Conservation (phyloP, 2,888 invertebrate species). For the Poecilobothrus nobilitatus region DNA sequence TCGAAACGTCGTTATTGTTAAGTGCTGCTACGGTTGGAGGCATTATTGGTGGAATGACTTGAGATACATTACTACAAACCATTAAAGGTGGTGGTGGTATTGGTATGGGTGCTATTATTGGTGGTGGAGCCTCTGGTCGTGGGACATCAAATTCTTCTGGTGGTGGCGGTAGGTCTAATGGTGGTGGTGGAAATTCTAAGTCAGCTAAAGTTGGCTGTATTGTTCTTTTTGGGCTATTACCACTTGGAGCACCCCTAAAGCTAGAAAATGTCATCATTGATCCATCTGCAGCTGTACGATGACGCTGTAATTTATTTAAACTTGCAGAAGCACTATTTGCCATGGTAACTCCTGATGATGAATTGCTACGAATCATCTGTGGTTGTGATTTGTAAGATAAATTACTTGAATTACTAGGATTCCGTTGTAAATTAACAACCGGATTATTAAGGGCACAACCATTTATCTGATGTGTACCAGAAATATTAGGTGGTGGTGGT, state of each 20-base stretch:
- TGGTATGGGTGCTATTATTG: constrained; percentile 22
- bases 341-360: constrained; percentile 71
- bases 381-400: constrained; percentile 52
- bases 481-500: constrained; percentile 23
- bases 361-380: constrained; percentile 85
- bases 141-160: constrained; percentile 53
- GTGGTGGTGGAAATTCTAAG: constrained; percentile 81
- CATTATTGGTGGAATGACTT: constrained; percentile 28
- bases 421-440: constrained; percentile 13
- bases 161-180: constrained; percentile 69
- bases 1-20: constrained; percentile 49
- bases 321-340: constrained; percentile 55
- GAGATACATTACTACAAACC: neutral
- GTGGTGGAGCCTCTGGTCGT: constrained; percentile 28
- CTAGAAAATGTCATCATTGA: constrained; percentile 45
- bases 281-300: constrained; percentile 48
- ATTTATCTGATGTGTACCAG: constrained; percentile 23
- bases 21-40: constrained; percentile 32
- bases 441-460: constrained; percentile 14
- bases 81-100: constrained; percentile 18
- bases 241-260: constrained; percentile 55
- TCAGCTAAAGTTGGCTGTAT: constrained; percentile 69
- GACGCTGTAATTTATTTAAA: constrained; percentile 48
- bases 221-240: constrained; percentile 62
- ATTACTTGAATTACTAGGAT: constrained; percentile 40